Conservation (phyloP, 2,113 vertebrate species). For the Rhabdomys dilectus region DNA sequence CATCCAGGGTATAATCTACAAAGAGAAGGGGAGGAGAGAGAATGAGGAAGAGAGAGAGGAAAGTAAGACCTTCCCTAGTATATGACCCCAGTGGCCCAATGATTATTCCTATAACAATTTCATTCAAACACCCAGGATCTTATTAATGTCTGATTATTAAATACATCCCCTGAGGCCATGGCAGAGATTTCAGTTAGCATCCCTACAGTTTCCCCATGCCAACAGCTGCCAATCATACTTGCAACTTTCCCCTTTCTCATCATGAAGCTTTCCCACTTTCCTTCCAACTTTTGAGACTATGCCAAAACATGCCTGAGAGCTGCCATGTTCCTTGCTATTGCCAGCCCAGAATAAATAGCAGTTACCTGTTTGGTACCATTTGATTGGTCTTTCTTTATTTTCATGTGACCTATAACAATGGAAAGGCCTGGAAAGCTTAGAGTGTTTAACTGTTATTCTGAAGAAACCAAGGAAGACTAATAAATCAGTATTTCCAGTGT, state of each 20-base stretch:
- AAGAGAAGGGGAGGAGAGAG: background rate
- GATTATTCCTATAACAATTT: background rate
- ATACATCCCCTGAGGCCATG: background rate
- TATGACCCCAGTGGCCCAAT: background rate
- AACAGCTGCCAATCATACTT: background rate
- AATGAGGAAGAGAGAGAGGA: background rate
- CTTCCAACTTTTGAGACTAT: background rate
- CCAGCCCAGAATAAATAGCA: background rate
- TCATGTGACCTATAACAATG: background rate
- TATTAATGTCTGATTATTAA: background rate
- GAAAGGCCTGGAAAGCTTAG: background rate
- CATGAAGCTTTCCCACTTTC: background rate
- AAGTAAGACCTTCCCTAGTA: background rate
- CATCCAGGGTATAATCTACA: background rate
- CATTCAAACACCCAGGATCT: background rate
- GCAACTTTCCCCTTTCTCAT: background rate
- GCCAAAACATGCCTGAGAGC: background rate
- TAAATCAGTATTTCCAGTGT: background rate
- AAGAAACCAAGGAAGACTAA: background rate
- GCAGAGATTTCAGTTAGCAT: background rate
- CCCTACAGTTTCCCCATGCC: background rate
- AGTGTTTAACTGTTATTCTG: background rate
- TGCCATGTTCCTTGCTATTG: background rate
- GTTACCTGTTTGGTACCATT: background rate
- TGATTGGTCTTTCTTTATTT: slow-evolving; percentile 8